phyloP scores from a whole-genome alignment of 2,888 invertebrate species.

The Apodemia hepburni region DNA sequence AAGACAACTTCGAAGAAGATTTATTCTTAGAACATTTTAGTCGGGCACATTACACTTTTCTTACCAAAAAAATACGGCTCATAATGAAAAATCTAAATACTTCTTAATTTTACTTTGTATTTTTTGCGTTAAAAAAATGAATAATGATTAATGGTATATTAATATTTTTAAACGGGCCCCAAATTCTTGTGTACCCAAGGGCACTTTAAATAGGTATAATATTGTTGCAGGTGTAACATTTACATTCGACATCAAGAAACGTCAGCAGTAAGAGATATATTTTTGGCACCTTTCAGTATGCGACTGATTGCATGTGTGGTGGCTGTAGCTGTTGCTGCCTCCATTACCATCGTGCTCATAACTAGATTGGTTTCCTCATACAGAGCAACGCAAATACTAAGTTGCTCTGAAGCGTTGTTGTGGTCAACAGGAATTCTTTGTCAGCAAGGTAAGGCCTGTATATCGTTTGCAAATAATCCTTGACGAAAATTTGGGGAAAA shows the following conservation, averaged over 20 bases:
- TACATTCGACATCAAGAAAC: slow-evolving; percentile 82
- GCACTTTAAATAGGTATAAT: neutral
- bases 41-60: too few species aligned
- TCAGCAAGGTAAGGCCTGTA: slow-evolving; percentile 76
- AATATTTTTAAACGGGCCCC: too few species aligned
- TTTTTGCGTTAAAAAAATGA: too few species aligned
- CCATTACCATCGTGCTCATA: slow-evolving; percentile 70
- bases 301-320: slow-evolving; percentile 76
- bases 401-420: slow-evolving; percentile 76
- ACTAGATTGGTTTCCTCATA: slow-evolving; percentile 61
- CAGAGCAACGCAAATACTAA: slow-evolving; percentile 47
- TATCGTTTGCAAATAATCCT: neutral
- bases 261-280: slow-evolving; percentile 81
- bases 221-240: slow-evolving; percentile 75
- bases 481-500: too few species aligned
- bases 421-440: slow-evolving; percentile 83
- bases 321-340: slow-evolving; percentile 67
- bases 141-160: too few species aligned
- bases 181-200: too few species aligned
- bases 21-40: too few species aligned
- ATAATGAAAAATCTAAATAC: too few species aligned
- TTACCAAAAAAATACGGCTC: too few species aligned
- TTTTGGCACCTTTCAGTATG: slow-evolving; percentile 80
- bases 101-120: too few species aligned
- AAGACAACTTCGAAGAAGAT: too few species aligned